Conservation (phyloP, 1,140 invertebrate species). For the Lucilia sericata region DNA sequence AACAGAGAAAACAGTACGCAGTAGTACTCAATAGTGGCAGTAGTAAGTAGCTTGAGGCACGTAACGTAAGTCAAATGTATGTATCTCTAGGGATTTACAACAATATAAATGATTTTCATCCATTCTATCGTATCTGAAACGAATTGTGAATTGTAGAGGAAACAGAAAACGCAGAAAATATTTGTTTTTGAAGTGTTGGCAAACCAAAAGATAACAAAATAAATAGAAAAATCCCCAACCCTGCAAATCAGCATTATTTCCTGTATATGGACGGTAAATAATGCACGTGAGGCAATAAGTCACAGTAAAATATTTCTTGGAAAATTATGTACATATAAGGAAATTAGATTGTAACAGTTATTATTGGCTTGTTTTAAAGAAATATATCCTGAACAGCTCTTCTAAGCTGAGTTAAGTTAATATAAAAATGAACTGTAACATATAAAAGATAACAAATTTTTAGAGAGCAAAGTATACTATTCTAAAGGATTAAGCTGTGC, state of each 20-base stretch:
- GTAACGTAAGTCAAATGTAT: constrained; percentile 15
- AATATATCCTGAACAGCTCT: too few species aligned
- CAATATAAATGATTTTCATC: constrained; percentile 10
- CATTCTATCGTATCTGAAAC: neutral
- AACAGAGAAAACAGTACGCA: neutral
- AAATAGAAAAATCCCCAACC: neutral
- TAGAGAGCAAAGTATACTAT: too few species aligned
- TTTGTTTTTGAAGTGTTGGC: constrained; percentile 14
- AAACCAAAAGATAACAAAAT: constrained; percentile 12
- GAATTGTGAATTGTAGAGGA: neutral
- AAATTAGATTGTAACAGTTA: neutral
- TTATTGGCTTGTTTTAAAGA: too few species aligned
- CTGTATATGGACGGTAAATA: neutral
- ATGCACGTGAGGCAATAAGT: neutral
- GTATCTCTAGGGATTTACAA: constrained; percentile 19
- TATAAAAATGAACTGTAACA: too few species aligned
- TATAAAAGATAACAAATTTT: too few species aligned
- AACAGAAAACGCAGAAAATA: constrained; percentile 23
- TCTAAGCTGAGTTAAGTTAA: too few species aligned
- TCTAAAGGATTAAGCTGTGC: too few species aligned
- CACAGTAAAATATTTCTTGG: neutral
- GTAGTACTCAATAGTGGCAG: too few species aligned
- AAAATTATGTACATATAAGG: neutral
- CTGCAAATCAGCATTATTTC: neutral
- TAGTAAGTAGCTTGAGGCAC: neutral